Evolutionary conservation across 2,113 vertebrate species (phyloP).

Genomic region (Dicrurus megarhynchus): DNA sequence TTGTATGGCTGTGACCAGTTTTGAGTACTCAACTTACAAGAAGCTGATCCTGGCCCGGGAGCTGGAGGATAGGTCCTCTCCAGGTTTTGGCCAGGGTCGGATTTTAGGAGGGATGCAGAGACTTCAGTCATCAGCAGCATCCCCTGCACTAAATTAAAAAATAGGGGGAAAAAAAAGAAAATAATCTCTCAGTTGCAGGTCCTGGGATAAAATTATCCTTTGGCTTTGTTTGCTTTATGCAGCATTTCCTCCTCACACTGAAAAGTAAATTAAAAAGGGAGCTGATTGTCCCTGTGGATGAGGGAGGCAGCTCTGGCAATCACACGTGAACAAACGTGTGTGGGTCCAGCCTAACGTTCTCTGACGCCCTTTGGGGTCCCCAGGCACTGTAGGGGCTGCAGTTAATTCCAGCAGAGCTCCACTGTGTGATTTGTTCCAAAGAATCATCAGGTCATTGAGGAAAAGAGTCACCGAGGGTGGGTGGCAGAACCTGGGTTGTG

Average conservation of each 20-base stretch:
- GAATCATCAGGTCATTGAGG: background rate
- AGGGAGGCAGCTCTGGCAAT: background rate
- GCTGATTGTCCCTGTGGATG: background rate
- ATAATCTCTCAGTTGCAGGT: background rate
- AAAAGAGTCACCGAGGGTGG: background rate
- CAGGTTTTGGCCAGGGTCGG: background rate
- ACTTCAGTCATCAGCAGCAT: background rate
- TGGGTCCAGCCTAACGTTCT: background rate
- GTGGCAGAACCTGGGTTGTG: background rate
- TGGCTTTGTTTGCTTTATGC: background rate
- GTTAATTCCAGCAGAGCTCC: background rate
- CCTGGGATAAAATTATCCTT: background rate
- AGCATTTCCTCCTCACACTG: background rate
- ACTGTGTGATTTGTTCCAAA: background rate
- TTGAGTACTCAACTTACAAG: background rate
- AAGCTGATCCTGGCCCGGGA: background rate
- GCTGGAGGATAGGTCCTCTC: background rate
- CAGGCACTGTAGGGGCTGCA: background rate
- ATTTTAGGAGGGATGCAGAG: background rate
- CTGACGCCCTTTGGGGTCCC: background rate
- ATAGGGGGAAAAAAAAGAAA: background rate
- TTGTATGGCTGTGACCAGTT: background rate
- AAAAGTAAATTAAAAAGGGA: slow-evolving; percentile 12
- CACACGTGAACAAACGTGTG: rapidly evolving
- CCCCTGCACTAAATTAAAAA: background rate